phyloP scores from a whole-genome alignment of 2,888 invertebrate species.

The Aleiodes leptofemur region DNA sequence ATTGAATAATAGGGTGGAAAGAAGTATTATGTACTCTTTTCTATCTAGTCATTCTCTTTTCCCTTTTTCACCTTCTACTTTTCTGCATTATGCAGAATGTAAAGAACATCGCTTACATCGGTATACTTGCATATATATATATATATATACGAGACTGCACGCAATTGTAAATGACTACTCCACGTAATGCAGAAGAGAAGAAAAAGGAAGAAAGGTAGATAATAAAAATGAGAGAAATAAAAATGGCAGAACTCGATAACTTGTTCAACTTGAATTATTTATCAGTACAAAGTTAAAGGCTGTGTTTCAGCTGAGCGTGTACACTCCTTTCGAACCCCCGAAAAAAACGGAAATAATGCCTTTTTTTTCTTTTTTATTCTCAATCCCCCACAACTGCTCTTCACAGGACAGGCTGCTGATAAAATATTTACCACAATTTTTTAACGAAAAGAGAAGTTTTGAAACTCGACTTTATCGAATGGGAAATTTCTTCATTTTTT shows the following conservation, averaged over 20 bases:
- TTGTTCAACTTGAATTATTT: conserved; percentile 57
- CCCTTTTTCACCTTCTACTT: conserved; percentile 12
- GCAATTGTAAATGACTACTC: conserved; percentile 23
- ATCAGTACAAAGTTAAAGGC: conserved; percentile 49
- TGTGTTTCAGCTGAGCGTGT: conserved; percentile 48
- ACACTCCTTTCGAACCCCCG: conserved; percentile 43
- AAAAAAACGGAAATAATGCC: conserved; percentile 18
- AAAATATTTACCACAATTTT: conserved; percentile 13
- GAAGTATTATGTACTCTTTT: conserved; percentile 41
- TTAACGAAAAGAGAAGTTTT: conserved; percentile 16
- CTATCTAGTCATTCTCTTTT: conserved; percentile 14
- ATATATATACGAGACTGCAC: neutral
- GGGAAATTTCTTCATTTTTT: conserved; percentile 27
- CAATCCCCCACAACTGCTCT: conserved; percentile 1
- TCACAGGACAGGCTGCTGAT: conserved; percentile 1
- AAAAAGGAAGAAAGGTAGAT: conserved; percentile 36
- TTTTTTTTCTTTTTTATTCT: conserved; percentile 24
- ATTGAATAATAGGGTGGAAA: conserved; percentile 51
- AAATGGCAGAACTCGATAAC: conserved; percentile 52
- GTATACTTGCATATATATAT: too few species aligned
- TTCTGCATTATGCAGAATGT: conserved; percentile 25
- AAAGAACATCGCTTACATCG: conserved; percentile 29
- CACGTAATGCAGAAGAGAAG: conserved; percentile 3
- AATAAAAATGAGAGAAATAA: conserved; percentile 13
- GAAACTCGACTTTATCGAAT: conserved; percentile 26